Percentiles rank a stretch among this genome's conserved stretches.
These are phyloP conservation scores for Anhinga anhinga DNA, from an alignment of 2,113 vertebrate genomes.

Conservation along the genomic window DNA sequence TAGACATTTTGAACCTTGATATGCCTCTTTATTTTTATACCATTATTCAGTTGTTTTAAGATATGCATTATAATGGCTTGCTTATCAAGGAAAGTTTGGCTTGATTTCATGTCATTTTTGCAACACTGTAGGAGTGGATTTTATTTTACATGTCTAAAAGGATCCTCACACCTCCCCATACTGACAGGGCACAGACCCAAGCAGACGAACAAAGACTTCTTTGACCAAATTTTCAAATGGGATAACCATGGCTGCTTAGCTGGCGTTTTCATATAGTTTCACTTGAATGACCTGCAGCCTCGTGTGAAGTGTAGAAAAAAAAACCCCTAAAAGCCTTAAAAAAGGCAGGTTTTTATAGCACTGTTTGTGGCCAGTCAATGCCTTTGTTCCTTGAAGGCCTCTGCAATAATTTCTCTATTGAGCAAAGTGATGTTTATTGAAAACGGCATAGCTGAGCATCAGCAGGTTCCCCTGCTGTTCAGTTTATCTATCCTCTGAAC, in stretches of 20 bases:
- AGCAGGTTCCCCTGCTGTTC: not conserved
- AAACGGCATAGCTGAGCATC: conserved; percentile 24
- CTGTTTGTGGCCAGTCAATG: not conserved
- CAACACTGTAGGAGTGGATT: conserved; percentile 25
- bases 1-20: not conserved
- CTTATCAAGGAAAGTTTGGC: not conserved
- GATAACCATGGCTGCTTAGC: not conserved
- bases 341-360: not conserved
- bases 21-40: not conserved
- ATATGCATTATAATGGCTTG: not conserved
- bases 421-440: not conserved
- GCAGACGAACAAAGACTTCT: conserved; percentile 26
- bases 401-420: conserved; percentile 31
- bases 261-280: not conserved
- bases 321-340: not conserved
- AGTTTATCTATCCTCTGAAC: not conserved
- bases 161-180: conserved; percentile 36
- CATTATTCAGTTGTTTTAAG: not conserved
- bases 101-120: conserved; percentile 24
- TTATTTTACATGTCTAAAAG: not conserved
- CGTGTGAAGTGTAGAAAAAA: not conserved
- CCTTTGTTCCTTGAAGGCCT: conserved; percentile 31
- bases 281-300: conserved; percentile 2
- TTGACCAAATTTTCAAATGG: conserved; percentile 35
- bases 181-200: not conserved